These are phyloP conservation scores for Standfussiana lucernea DNA, from an alignment of 2,888 invertebrate species.

Conservation along the genomic window DNA sequence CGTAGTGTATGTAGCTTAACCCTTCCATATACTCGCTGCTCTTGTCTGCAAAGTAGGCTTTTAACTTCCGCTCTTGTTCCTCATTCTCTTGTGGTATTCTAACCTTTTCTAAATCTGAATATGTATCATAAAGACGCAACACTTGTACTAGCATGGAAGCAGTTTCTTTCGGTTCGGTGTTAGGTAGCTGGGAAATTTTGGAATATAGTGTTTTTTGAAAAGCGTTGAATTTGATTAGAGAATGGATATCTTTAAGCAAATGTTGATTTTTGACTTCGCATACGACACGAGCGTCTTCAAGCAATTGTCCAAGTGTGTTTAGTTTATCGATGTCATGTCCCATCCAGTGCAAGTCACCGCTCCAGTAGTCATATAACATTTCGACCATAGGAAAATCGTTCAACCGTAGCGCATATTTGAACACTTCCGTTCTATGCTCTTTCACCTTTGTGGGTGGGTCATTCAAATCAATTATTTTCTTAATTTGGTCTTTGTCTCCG, in stretches of 20 bases:
- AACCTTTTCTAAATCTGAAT: constrained; percentile 21
- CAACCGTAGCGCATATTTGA: constrained; percentile 31
- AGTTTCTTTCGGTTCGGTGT: not conserved
- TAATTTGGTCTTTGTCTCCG: not conserved
- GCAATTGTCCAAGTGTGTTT: constrained; percentile 18
- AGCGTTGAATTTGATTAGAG: constrained; percentile 27
- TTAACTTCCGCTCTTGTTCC: not conserved
- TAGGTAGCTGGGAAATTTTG: not conserved
- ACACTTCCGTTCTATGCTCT: constrained; percentile 24
- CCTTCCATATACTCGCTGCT: not conserved
- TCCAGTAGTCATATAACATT: constrained; percentile 56
- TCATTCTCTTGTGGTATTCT: not conserved
- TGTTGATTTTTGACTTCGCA: not conserved
- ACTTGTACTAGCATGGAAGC: constrained; percentile 9
- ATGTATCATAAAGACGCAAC: constrained; percentile 29
- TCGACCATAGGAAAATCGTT: constrained; percentile 42
- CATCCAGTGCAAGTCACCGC: constrained; percentile 43
- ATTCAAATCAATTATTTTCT: constrained; percentile 15
- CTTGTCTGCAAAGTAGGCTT: not conserved
- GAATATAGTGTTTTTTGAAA: constrained; percentile 33
- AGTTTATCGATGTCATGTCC: constrained; percentile 24
- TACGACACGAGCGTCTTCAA: not conserved
- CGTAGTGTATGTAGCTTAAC: constrained; percentile 4
- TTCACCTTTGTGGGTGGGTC: constrained; percentile 26
- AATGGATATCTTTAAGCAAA: not conserved